Evolutionary conservation across 2,888 invertebrate species (phyloP).

Genomic region (Timandra comae): DNA sequence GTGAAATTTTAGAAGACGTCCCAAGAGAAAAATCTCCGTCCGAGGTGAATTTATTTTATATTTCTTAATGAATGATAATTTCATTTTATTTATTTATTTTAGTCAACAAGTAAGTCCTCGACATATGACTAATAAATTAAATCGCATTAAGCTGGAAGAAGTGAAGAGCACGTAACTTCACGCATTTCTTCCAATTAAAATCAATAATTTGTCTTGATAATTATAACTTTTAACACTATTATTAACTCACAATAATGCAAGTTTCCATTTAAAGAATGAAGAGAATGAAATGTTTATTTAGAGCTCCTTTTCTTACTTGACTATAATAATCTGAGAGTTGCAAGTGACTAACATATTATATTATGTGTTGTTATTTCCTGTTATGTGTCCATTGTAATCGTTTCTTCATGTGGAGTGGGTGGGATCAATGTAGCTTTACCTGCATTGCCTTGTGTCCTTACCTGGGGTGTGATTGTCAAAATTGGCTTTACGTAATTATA

Average conservation of each 20-base stretch:
- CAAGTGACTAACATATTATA: slow-evolving; percentile 36
- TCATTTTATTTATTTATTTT: too few species aligned
- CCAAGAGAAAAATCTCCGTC: slow-evolving; percentile 61
- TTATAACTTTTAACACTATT: slow-evolving; percentile 53
- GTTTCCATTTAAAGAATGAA: too few species aligned
- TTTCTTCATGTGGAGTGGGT: too few species aligned
- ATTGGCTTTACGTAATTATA: slow-evolving; percentile 73
- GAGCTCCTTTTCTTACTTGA: too few species aligned
- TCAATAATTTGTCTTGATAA: slow-evolving; percentile 41
- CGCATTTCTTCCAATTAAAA: slow-evolving; percentile 30
- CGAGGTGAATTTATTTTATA: slow-evolving; percentile 50
- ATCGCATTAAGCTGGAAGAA: slow-evolving; percentile 29
- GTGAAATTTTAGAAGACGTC: slow-evolving; percentile 72
- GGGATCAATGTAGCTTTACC: slow-evolving; percentile 56
- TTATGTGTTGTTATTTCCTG: too few species aligned
- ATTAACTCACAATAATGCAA: slow-evolving; percentile 41
- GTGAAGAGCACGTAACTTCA: slow-evolving; percentile 16
- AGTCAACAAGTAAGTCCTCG: too few species aligned
- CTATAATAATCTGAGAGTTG: too few species aligned
- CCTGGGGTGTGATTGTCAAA: slow-evolving; percentile 64
- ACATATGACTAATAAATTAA: slow-evolving; percentile 29
- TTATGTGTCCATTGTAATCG: slow-evolving; percentile 22
- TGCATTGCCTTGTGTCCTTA: slow-evolving; percentile 44
- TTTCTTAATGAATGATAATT: slow-evolving; percentile 6
- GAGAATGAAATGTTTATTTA: too few species aligned